phyloP scores from a whole-genome alignment of 2,113 vertebrate species.

The Pygoscelis adeliae region DNA sequence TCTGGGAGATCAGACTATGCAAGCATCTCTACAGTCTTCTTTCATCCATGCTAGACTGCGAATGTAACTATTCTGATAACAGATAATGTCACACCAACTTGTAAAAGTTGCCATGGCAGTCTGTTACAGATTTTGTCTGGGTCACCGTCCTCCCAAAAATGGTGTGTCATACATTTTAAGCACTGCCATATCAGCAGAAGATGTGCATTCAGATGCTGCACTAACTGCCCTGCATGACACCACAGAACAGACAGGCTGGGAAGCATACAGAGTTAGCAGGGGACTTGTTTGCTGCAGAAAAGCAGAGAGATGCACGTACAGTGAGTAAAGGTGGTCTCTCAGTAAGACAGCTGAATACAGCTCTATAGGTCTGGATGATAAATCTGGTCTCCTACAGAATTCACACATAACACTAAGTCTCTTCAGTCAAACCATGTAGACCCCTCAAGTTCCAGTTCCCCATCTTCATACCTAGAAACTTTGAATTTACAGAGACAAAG shows the following conservation, averaged over 20 bases:
- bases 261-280: neutral
- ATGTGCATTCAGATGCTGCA: neutral
- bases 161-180: neutral
- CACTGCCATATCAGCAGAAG: neutral
- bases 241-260: neutral
- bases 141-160: neutral
- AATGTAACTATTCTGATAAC: neutral
- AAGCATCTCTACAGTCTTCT: neutral
- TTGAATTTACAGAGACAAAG: neutral
- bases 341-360: neutral
- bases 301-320: neutral
- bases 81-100: neutral
- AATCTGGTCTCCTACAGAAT: neutral
- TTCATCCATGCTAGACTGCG: fast-evolving
- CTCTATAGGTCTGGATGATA: neutral
- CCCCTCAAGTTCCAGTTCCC: neutral
- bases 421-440: neutral
- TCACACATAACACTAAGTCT: neutral
- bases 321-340: neutral
- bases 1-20: neutral
- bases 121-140: neutral
- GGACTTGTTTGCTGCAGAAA: neutral
- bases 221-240: neutral
- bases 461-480: neutral
- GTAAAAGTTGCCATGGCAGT: neutral